phyloP scores from a whole-genome alignment of 2,888 invertebrate genomes.

The Brassicogethes aeneus region DNA sequence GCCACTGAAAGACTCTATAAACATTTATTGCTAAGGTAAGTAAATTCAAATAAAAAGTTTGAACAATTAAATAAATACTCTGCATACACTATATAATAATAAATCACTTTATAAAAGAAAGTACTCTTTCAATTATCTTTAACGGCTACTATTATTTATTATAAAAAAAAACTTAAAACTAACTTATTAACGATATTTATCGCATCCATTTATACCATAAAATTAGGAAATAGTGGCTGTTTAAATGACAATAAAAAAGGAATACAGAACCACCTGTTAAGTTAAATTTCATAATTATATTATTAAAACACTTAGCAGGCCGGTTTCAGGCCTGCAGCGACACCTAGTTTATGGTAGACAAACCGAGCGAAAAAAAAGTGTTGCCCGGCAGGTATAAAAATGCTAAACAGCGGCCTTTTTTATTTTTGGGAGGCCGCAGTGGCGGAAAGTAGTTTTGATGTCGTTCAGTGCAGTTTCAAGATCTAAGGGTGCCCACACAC shows the following conservation, averaged over 20 bases:
- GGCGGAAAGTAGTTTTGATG: background rate
- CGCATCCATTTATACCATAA: background rate
- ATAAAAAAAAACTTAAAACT: background rate
- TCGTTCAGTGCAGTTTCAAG: background rate
- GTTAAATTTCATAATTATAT: background rate
- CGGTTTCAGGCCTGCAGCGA: too few relatives aligned
- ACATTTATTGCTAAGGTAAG: too few relatives aligned
- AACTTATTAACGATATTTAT: background rate
- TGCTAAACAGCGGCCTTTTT: background rate
- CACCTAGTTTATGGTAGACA: background rate
- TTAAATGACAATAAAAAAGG: slow-evolving; percentile 1
- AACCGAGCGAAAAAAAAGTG: background rate
- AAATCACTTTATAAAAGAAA: too few relatives aligned
- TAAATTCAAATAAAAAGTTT: too few relatives aligned
- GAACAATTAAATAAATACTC: too few relatives aligned
- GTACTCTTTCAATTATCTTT: background rate
- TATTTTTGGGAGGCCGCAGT: background rate
- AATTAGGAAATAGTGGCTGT: background rate
- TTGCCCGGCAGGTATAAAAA: background rate
- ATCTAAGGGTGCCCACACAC: background rate
- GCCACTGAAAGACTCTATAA: too few relatives aligned
- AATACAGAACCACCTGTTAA: slow-evolving; percentile 2
- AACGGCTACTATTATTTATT: background rate
- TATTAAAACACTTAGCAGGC: background rate
- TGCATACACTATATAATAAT: too few relatives aligned